Base-by-base conservation (phyloP, 1,140 invertebrate species). In the Mylabris phalerata region DNA sequence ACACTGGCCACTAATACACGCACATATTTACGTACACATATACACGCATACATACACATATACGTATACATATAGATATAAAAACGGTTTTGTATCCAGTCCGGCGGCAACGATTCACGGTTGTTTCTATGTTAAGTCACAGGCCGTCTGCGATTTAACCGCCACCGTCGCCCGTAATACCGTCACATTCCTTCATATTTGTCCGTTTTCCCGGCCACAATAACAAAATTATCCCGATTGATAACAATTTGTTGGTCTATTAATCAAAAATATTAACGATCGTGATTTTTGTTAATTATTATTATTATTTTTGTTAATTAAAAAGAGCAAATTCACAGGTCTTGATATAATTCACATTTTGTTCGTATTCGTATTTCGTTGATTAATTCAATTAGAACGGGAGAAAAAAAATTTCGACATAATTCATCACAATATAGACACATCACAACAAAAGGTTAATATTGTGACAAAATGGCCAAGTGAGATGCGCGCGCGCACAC, bases 361-460 rank as follows among this genome's bases (percentile, higher is more conserved):
- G 48, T 40, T 55, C 56, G 59, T 60, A 55, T 50, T 62, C 47
- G 3, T 38, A 41, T 58, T 44, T 43, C 10, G 9, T 24, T 9
- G 27, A 50, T 45, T 63, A 66, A 65, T 65, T 68, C 60, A 63
- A 48, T 66, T 63, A 57, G 7, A 38, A 66, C 56, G 41, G 45
- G 11, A 19, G 19, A 2, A 19, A 19, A 19, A 19, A 19, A 19
- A 19, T 19, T 19, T 19, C 19, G 19, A 65, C 64, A 69, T 67
- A 60, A 67, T 67, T 70, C 65, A 68, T 68, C 61, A 46, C 55
- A 59, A 32, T 32, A 64, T 65, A 67, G 62, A 72, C 66, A 70
- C 60, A 71, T 68, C 65, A 71, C 66, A 72, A 72, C 69, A 71
- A 71, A 71, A 71, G 67, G 70, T 72, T 71, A 72, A 70, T 70